Base-by-base conservation (phyloP, 2,888 invertebrate species). In the Dicyrtomina minuta region DNA sequence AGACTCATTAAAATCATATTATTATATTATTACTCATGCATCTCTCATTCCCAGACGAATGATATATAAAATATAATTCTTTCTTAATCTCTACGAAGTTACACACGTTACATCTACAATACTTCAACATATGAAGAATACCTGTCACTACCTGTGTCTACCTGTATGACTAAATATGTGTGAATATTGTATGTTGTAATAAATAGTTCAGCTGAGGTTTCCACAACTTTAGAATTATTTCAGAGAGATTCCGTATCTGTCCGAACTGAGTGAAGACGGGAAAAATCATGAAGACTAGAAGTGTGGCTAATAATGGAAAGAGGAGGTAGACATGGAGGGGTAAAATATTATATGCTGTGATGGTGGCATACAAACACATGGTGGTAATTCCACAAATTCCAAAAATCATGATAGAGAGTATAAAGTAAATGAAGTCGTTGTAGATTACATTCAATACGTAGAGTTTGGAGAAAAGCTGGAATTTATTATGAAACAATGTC, bases 241-340 rank as follows among this genome's bases (percentile, higher is more conserved):
- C 26, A 17, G 53, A 20, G 3, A 22, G 8, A 17, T 8, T 53
- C 27, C 41, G 10, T 5, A 64, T 64, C 17, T 53, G 49, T 5
- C 53, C 64, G 2, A 64, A 20, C 15, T 64, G 64, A 27, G 27
- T 22, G 26, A 64, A 64, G 5, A 49, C 53, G 64, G 51, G 51
- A 22, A 49, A 64, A 15, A 51, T 64, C 6, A 46, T 27, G 20
- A 64, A 53, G 22, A 64, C 15, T 6, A 64, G 2, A 20, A 53
- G 12, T 2, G 2, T 1, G 6, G 64, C 12, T 17, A 51, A 4
- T 1, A 39, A 12, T 13, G 64, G 51, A 39, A 62, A 62, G 1
- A 49, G 17, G 13, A 49, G 1, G 26, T 62, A 62, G 24, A 62
- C 24, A 10, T 49, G 51, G 27, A 64, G 1, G 10, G 24, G 27